Conservation (phyloP, 2,797 vertebrate species). For the Paramormyrops hopkinsi region DNA sequence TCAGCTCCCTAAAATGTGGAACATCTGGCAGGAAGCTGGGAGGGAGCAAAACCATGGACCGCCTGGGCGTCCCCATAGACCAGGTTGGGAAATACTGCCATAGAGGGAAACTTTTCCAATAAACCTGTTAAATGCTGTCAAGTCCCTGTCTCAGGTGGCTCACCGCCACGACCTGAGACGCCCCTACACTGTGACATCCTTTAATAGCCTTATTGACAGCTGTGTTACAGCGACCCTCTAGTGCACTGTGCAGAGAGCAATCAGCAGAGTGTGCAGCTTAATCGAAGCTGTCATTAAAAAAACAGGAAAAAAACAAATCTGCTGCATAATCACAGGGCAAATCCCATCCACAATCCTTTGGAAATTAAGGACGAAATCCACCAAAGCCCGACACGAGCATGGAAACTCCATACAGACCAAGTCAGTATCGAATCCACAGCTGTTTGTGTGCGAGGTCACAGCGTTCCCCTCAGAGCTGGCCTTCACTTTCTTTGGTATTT, state of each 20-base stretch:
- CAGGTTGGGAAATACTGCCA: neutral
- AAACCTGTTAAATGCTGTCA: conserved; percentile 2
- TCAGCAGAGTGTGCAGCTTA: neutral
- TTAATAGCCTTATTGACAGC: conserved; percentile 3
- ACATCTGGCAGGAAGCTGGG: neutral
- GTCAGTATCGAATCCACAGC: neutral
- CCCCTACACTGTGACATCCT: neutral
- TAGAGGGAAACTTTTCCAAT: neutral
- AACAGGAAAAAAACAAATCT: neutral
- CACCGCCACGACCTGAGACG: neutral
- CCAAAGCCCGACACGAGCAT: neutral
- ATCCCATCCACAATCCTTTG: neutral
- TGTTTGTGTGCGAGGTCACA: neutral
- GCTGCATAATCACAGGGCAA: neutral
- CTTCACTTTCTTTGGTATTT: neutral
- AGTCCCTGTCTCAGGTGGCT: neutral
- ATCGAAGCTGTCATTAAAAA: conserved; percentile 5
- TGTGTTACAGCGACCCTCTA: neutral
- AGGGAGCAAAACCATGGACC: neutral
- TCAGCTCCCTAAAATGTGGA: neutral
- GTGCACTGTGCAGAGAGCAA: neutral
- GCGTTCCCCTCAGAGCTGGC: neutral
- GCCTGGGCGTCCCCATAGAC: neutral
- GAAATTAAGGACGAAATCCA: neutral
- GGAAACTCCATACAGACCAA: neutral